Evolutionary conservation across 1,140 invertebrate genomes (phyloP).

Genomic region (Euura lappo): DNA sequence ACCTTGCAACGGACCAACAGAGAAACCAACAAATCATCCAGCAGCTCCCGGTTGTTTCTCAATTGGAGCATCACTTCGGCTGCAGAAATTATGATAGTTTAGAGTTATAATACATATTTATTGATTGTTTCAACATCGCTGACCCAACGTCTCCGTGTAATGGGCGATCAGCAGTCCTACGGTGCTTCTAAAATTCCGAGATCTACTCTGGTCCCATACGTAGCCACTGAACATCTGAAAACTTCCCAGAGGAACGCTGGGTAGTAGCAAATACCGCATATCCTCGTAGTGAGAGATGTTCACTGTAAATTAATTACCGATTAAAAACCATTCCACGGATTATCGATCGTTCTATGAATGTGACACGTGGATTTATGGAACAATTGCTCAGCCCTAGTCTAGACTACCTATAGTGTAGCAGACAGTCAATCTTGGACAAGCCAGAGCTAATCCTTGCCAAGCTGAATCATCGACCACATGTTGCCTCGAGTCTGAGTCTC

Average conservation of each 20-base stretch:
- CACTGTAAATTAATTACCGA: constrained; percentile 36
- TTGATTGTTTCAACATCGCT: constrained; percentile 1
- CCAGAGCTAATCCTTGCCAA: constrained; percentile 48
- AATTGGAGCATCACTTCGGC: constrained; percentile 56
- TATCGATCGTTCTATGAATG: not conserved
- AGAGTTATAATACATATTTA: not conserved
- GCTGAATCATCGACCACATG: constrained; percentile 47
- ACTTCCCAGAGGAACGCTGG: constrained; percentile 53
- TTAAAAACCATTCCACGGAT: no score
- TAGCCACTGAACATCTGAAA: constrained; percentile 56
- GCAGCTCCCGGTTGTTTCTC: constrained; percentile 54
- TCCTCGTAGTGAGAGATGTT: constrained; percentile 59
- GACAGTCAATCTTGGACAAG: constrained; percentile 51
- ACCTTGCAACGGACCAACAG: constrained; percentile 51
- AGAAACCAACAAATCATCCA: constrained; percentile 55
- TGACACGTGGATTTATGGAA: not conserved
- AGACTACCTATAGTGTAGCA: constrained; percentile 52
- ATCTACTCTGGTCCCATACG: constrained; percentile 59
- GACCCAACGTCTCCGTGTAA: constrained; percentile 55
- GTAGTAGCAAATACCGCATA: constrained; percentile 50
- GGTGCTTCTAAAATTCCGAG: constrained; percentile 55
- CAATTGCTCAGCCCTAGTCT: not conserved
- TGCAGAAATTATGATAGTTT: constrained; percentile 22
- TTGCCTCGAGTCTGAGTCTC: constrained; percentile 53
- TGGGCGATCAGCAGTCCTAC: constrained; percentile 51